phyloP scores from a whole-genome alignment of 2,888 invertebrate genomes.

The Cistogaster globosa region DNA sequence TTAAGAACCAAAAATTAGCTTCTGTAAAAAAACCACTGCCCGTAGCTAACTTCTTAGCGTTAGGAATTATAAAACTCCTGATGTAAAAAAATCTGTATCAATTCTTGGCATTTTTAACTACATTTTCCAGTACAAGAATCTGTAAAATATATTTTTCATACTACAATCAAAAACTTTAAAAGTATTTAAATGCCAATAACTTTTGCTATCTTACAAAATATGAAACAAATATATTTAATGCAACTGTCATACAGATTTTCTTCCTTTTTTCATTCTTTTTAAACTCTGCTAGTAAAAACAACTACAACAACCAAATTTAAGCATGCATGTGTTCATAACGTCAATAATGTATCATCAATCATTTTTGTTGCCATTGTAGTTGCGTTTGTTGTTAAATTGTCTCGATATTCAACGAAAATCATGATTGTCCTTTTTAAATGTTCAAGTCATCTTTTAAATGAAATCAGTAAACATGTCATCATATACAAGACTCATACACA shows the following conservation, averaged over 20 bases:
- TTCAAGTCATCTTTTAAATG: slow-evolving; percentile 68
- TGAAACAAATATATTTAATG: too few species aligned
- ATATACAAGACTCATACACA: slow-evolving; percentile 70
- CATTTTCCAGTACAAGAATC: too few species aligned
- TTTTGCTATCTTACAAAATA: too few species aligned
- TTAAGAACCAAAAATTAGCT: too few species aligned
- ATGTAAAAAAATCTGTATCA: too few species aligned
- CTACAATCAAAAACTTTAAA: too few species aligned
- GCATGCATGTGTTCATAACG: slow-evolving; percentile 66
- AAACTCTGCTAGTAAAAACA: slow-evolving; percentile 36
- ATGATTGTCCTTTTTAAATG: slow-evolving; percentile 68
- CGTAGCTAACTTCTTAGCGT: too few species aligned
- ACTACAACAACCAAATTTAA: slow-evolving; percentile 6
- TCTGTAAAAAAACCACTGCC: too few species aligned
- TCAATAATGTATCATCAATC: slow-evolving; percentile 81
- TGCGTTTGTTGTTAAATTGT: slow-evolving; percentile 50
- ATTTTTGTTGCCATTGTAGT: slow-evolving; percentile 72
- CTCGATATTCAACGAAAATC: slow-evolving; percentile 66
- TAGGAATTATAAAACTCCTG: too few species aligned
- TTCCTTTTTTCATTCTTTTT: slow-evolving; percentile 25
- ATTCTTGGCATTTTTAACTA: too few species aligned
- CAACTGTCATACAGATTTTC: background rate
- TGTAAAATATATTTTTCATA: too few species aligned
- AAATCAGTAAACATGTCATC: slow-evolving; percentile 79
- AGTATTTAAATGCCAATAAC: too few species aligned